Base-by-base conservation (phyloP, 2,888 invertebrate species). In the Ophion ventricosus region DNA sequence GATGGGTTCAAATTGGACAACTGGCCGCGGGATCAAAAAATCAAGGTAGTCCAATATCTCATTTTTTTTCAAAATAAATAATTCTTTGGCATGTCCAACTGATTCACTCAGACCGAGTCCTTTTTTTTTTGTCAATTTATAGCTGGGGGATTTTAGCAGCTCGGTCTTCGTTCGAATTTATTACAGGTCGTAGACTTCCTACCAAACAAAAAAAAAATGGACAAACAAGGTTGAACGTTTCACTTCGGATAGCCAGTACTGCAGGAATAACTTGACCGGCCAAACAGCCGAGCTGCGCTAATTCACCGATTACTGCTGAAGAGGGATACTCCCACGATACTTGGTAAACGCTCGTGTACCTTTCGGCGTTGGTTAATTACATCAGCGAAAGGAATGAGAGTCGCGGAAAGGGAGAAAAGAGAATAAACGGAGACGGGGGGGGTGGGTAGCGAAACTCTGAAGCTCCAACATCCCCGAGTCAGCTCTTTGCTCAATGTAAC, bases 401-500 rank as follows among this genome's bases (percentile, higher is more conserved):
- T 8, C 25, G 14, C 20, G 35, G 35, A 14, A 40, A 54, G 26
- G 57, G 20, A 11, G 17, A 23, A 59, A n/a, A 72, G 57, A 17
- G 23, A 70, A 20, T 23, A 56, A 35, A n/a, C n/a, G n/a, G 35
- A 29, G 35, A 49, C 64, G 14, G 63, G 25, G 70, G 11, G 23
- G 11, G 25, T n/a, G 56, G 35, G 43, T 40, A n/a, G n/a, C 69
- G 73, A 79, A 79, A 79, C 79, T 25, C 61, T 63, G 43, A n/a
- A 54, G n/a, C 67, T 49, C 74, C 20, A 26, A 67, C 66, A 72
- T 82, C 77, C 79, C 59, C 23, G 43, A 59, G 80, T 82, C 84
- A 85, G 84, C 79, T 75, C 66, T 85, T 82, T 80, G 73, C 76
- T 66, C 54, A 63, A 76, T 73, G 56, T 66, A 69, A 20, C 66